A percentile compares a stretch with the other conserved stretches of the same genome.
Conservation (phyloP, 1,140 invertebrate species). For the Calycopis cecrops region DNA sequence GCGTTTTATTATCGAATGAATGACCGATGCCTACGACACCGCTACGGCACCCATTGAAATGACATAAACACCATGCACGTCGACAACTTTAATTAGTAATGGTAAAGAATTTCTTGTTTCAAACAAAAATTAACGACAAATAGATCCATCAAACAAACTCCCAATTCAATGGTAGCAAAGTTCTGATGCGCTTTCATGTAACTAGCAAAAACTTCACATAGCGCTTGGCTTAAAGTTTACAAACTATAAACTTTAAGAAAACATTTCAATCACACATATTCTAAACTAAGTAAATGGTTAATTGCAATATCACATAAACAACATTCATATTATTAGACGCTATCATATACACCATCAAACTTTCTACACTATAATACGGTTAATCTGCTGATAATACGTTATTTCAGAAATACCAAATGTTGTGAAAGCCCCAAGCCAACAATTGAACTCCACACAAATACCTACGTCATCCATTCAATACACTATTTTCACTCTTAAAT, state of each 20-base stretch:
- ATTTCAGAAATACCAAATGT: conserved; percentile 38
- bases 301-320: conserved; percentile 70
- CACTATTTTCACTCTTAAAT: conserved; percentile 73
- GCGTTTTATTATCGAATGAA: conserved; percentile 29
- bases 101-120: conserved; percentile 21
- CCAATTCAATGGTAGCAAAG: conserved; percentile 27
- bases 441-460: conserved; percentile 50
- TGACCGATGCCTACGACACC: conserved; percentile 39
- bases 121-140: conserved; percentile 26
- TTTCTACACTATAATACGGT: conserved; percentile 61
- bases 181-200: conserved; percentile 14
- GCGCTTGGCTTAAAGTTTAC: conserved; percentile 51
- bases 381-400: conserved; percentile 30
- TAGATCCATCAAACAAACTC: conserved; percentile 13
- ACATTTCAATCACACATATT: conserved; percentile 60
- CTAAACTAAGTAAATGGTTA: conserved; percentile 61
- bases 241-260: conserved; percentile 54
- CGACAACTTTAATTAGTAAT: conserved; percentile 14
- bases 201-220: conserved; percentile 39
- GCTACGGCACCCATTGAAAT: conserved; percentile 51
- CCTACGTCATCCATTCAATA: conserved; percentile 73
- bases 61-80: conserved; percentile 64
- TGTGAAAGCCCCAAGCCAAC: conserved; percentile 46
- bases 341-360: conserved; percentile 69
- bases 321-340: conserved; percentile 63